Conservation (phyloP, 2,113 vertebrate species). For the Entomyzon cyanotis region DNA sequence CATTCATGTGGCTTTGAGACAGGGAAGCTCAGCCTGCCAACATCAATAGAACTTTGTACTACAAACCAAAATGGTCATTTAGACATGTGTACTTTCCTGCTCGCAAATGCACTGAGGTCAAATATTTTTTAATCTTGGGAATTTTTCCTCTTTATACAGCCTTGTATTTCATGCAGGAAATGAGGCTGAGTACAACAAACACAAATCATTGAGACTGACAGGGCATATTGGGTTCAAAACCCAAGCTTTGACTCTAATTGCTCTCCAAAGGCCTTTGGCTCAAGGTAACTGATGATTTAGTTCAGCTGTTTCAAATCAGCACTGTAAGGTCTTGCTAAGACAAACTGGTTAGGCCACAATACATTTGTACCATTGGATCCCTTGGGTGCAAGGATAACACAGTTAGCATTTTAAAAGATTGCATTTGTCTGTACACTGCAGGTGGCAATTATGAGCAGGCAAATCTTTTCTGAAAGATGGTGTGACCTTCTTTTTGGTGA, state of each 20-base stretch:
- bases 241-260: slow-evolving; percentile 83
- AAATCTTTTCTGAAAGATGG: slow-evolving; percentile 76
- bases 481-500: slow-evolving; percentile 70
- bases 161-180: slow-evolving; percentile 86
- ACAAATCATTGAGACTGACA: slow-evolving; percentile 87
- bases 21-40: slow-evolving; percentile 83
- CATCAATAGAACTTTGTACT: slow-evolving; percentile 88
- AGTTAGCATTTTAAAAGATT: slow-evolving; percentile 82
- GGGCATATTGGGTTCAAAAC: slow-evolving; percentile 85
- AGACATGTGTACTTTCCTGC: slow-evolving; percentile 85
- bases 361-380: slow-evolving; percentile 77
- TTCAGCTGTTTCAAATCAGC: slow-evolving; percentile 89
- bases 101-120: slow-evolving; percentile 82
- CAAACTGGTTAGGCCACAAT: slow-evolving; percentile 80
- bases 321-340: slow-evolving; percentile 79
- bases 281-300: slow-evolving; percentile 90
- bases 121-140: slow-evolving; percentile 87
- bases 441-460: slow-evolving; percentile 74
- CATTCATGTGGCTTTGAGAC: slow-evolving; percentile 86
- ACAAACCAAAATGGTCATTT: slow-evolving; percentile 86
- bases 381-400: slow-evolving; percentile 76
- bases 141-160: slow-evolving; percentile 81
- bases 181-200: slow-evolving; percentile 84
- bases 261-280: slow-evolving; percentile 86
- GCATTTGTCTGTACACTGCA: slow-evolving; percentile 72